Conservation (phyloP, 2,888 invertebrate genomes). For the Lepidocyrtoides sp. region DNA sequence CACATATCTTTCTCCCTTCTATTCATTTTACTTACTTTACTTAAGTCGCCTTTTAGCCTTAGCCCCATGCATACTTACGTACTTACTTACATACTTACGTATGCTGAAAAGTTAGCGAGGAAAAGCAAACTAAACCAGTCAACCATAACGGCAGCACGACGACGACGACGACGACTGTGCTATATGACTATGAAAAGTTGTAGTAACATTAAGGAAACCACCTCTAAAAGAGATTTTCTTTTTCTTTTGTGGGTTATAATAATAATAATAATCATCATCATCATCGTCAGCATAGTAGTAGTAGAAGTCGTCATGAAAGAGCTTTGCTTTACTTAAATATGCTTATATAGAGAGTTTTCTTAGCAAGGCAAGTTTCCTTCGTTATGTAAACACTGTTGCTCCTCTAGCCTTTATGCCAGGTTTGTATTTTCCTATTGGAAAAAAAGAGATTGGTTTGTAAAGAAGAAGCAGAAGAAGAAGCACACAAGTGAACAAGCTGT, state of each 20-base stretch:
- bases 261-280: slow-evolving; percentile 12
- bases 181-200: neutral
- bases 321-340: too few species aligned
- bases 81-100: neutral
- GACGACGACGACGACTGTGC: neutral
- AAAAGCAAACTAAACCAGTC: slow-evolving; percentile 60
- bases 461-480: neutral
- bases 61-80: neutral
- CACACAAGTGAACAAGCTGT: slow-evolving; percentile 75
- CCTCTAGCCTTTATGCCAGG: slow-evolving; percentile 27
- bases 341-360: too few species aligned
- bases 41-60: neutral
- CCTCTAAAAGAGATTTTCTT: neutral
- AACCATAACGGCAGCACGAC: slow-evolving; percentile 62
- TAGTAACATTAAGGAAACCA: slow-evolving; percentile 4
- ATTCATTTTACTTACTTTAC: neutral
- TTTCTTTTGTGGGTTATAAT: slow-evolving; percentile 44
- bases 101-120: slow-evolving; percentile 55
- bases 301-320: too few species aligned
- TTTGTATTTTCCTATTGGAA: slow-evolving; percentile 24
- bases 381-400: slow-evolving; percentile 78
- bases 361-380: slow-evolving; percentile 23
- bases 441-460: slow-evolving; percentile 60
- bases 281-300: too few species aligned
- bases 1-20: neutral